Base-by-base conservation (phyloP, 2,797 vertebrate genomes). In the Manis crassicaudata region DNA sequence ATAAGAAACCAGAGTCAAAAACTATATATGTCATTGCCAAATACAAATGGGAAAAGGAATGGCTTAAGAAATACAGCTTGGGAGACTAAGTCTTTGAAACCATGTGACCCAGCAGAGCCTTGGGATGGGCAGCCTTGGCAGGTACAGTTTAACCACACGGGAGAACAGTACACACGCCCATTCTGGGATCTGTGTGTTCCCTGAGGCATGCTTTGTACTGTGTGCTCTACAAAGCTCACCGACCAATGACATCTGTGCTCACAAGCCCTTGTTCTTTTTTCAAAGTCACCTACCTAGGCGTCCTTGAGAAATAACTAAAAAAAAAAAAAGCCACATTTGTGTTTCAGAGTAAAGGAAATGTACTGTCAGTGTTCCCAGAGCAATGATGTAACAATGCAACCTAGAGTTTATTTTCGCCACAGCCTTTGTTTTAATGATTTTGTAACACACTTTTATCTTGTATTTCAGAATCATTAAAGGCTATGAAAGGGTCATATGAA, bases 351-450 rank as follows among this genome's bases (percentile, higher is more conserved):
- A 54, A 67, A 96, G 92, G 68, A 97, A 96, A 95, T 62, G 43
- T 37, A 88, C 79, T 54, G 67, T 96, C 76, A 90, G 75, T 95
- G 88, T 67, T 90, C 95, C 67, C 90, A 90, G 23, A 88, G 90
- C 83, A 77, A 75, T 86, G 87, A 84, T 90, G 62, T 77, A 90
- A 88, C 46, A 86, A 94, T 75, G 73, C 72, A 85, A 56, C 62
- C 54, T 6, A 73, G 20, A 93, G 56, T 94, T 96, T 96, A 89
- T 94, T 88, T 81, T 96, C 96, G 73, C 37, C 40, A 68, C 35
- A 56, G 17, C 13, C 88, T 92, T 90, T 96, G 50, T 96, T 95
- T 95, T 90, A 95, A 95, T 92, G 73, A 92, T 77, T 96, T 97
- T 96, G 50, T 40, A 91, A 95, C 88, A 86, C 82, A 88, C 67